Conservation (phyloP, 2,888 invertebrate genomes). For the Folsomia candida region DNA sequence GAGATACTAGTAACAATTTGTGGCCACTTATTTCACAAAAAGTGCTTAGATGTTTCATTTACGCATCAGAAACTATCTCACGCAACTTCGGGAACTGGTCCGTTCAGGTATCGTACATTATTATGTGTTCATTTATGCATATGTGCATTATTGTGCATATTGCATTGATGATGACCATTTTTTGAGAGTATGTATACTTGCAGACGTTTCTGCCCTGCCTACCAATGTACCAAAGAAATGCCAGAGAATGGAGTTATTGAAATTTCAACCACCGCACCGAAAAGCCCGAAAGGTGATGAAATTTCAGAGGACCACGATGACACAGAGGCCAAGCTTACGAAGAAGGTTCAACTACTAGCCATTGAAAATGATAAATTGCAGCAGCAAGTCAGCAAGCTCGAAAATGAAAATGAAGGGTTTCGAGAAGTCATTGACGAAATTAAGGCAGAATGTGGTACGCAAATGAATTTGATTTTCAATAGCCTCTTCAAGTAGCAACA, state of each 20-base stretch:
- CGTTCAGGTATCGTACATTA: slow-evolving; percentile 27
- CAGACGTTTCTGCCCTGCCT: slow-evolving; percentile 34
- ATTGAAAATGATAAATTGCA: slow-evolving; percentile 23
- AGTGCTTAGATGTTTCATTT: slow-evolving; percentile 36
- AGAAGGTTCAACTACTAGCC: slow-evolving; percentile 24
- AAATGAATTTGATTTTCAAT: background rate
- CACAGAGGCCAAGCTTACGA: slow-evolving; percentile 18
- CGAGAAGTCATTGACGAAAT: slow-evolving; percentile 31
- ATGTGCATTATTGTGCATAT: background rate
- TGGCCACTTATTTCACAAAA: slow-evolving; percentile 38
- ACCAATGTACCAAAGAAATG: slow-evolving; percentile 22
- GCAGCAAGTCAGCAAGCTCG: slow-evolving; percentile 8
- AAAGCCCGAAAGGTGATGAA: background rate
- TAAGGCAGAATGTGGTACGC: slow-evolving; percentile 27
- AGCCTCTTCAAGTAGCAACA: too few species aligned
- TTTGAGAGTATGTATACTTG: background rate
- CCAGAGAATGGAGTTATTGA: slow-evolving; percentile 22
- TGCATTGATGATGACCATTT: background rate
- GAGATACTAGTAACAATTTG: slow-evolving; percentile 25
- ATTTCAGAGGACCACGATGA: background rate
- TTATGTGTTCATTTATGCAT: background rate
- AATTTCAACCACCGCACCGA: slow-evolving; percentile 6
- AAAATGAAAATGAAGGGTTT: slow-evolving; percentile 19
- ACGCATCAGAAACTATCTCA: slow-evolving; percentile 39
- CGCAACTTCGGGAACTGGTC: slow-evolving; percentile 30